Conservation (phyloP, 2,113 vertebrate species). For the Hypocryptadius cinnamomeus region DNA sequence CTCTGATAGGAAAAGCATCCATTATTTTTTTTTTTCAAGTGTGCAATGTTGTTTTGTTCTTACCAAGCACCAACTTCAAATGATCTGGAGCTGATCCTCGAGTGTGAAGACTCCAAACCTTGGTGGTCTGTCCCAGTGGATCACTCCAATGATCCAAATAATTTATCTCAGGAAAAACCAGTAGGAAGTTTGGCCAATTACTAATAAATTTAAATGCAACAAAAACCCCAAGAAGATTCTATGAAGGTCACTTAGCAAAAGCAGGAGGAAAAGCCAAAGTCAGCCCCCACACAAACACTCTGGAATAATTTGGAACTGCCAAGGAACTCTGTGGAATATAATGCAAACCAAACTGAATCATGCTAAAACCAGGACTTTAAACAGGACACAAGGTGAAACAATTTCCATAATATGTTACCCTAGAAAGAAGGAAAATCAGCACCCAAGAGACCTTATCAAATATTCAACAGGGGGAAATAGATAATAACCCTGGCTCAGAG, state of each 20-base stretch:
- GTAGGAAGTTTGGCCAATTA: neutral
- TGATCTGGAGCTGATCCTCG: neutral
- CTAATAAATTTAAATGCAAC: neutral
- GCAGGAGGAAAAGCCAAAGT: neutral
- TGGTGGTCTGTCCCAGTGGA: neutral
- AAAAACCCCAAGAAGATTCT: neutral
- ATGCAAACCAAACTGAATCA: neutral
- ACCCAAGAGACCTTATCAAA: neutral
- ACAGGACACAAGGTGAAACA: constrained; percentile 1
- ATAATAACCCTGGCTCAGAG: neutral
- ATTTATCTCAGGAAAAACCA: neutral
- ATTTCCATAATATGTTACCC: neutral
- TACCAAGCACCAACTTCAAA: neutral
- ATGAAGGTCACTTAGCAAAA: neutral
- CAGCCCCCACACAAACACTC: neutral
- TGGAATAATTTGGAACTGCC: neutral
- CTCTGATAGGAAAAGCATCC: neutral
- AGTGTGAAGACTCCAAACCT: neutral
- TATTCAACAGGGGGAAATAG: neutral
- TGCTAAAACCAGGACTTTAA: neutral
- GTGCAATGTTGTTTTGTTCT: neutral
- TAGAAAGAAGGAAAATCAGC: neutral
- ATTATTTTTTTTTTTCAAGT: rapidly evolving
- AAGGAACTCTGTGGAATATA: neutral
- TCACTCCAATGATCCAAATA: neutral